Evolutionary conservation across 2,888 invertebrate species (phyloP).

Genomic region (Orthonevra nobilis): DNA sequence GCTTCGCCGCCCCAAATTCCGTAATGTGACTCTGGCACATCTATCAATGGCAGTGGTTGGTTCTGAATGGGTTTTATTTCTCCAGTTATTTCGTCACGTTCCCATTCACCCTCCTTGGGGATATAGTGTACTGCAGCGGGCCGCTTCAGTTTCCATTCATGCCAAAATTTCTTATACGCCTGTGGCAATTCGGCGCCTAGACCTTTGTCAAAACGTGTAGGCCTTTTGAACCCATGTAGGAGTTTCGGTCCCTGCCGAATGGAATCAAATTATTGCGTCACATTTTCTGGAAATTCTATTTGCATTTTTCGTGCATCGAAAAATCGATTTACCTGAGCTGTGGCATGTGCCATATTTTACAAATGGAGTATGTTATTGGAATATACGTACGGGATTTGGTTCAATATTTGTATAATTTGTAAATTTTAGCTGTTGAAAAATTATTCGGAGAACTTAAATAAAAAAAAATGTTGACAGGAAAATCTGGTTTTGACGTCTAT

Average conservation of each 20-base stretch:
- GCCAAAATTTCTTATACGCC: slow-evolving; percentile 92
- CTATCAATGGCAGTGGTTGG: slow-evolving; percentile 87
- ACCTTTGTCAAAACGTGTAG: slow-evolving; percentile 84
- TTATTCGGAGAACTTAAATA: slow-evolving; percentile 12
- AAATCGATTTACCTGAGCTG: slow-evolving; percentile 76
- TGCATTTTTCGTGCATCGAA: slow-evolving; percentile 2
- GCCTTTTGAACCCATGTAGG: slow-evolving; percentile 81
- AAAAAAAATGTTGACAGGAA: slow-evolving; percentile 21
- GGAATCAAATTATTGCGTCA: slow-evolving; percentile 75
- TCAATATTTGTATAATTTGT: background rate
- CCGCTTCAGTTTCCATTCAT: slow-evolving; percentile 88
- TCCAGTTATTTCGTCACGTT: slow-evolving; percentile 86
- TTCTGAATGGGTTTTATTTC: slow-evolving; percentile 88
- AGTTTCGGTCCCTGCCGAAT: slow-evolving; percentile 75
- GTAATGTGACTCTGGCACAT: slow-evolving; percentile 88
- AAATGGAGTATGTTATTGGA: background rate
- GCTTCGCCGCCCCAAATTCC: slow-evolving; percentile 99
- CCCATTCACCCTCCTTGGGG: slow-evolving; percentile 87
- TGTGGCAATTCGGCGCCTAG: slow-evolving; percentile 86
- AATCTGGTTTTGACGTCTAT: slow-evolving; percentile 57
- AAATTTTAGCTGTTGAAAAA: background rate
- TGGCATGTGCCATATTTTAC: slow-evolving; percentile 76
- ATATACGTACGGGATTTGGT: background rate
- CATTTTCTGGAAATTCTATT: slow-evolving; percentile 66
- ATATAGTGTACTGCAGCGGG: slow-evolving; percentile 86